phyloP scores from a whole-genome alignment of 2,113 vertebrate species.

The Mesitornis unicolor region DNA sequence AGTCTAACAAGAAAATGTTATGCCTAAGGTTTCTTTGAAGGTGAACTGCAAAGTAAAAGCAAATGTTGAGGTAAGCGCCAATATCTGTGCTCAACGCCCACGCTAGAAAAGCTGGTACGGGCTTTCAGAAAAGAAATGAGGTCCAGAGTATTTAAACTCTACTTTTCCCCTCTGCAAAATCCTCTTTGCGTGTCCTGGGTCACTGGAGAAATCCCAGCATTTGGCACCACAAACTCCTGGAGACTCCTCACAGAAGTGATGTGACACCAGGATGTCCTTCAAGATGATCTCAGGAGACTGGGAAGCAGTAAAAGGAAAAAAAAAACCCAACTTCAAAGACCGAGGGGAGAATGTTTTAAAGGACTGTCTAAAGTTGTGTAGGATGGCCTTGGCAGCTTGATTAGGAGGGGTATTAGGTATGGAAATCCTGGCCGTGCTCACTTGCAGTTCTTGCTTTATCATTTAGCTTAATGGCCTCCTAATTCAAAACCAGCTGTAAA shows the following conservation, averaged over 20 bases:
- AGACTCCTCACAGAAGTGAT: neutral
- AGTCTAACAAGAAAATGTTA: neutral
- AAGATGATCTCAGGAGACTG: neutral
- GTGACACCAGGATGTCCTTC: neutral
- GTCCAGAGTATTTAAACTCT: neutral
- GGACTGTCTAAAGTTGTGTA: neutral
- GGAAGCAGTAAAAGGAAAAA: neutral
- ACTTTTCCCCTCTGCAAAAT: neutral
- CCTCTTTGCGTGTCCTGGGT: neutral
- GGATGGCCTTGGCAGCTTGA: neutral
- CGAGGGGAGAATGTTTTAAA: neutral
- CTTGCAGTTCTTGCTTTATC: constrained; percentile 46
- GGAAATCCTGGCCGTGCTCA: constrained; percentile 27
- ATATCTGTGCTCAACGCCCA: neutral
- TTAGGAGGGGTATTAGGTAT: neutral
- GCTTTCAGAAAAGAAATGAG: constrained; percentile 20
- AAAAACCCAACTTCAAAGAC: neutral
- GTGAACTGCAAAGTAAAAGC: constrained; percentile 16
- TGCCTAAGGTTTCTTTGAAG: constrained; percentile 17
- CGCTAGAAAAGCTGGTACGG: neutral
- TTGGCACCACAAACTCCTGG: neutral
- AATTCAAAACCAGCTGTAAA: constrained; percentile 45
- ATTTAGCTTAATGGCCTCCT: constrained; percentile 49
- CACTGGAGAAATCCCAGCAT: neutral
- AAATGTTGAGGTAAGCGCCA: neutral